Percentiles rank a stretch among this genome's conserved stretches.
phyloP scores from a whole-genome alignment of 2,888 invertebrate species.

The Folsomia candida region DNA sequence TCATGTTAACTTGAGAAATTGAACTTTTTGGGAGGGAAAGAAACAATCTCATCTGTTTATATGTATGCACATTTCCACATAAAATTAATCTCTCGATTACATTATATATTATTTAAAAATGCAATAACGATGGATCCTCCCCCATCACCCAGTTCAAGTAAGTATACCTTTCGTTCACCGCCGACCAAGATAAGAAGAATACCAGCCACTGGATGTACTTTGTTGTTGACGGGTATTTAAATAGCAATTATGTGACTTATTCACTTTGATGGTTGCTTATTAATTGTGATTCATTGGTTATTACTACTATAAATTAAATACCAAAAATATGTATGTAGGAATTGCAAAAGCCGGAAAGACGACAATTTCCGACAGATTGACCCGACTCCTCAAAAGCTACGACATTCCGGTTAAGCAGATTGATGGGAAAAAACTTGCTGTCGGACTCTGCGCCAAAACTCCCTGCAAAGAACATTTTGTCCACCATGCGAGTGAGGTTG shows the following conservation, averaged over 20 bases:
- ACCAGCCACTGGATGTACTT: neutral
- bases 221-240: neutral
- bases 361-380: neutral
- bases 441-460: too few species aligned
- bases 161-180: neutral
- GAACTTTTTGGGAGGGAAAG: too few species aligned
- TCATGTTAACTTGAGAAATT: too few species aligned
- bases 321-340: too few species aligned
- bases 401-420: neutral
- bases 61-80: too few species aligned
- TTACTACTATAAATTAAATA: too few species aligned
- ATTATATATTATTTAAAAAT: too few species aligned
- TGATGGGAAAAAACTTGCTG: neutral
- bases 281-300: too few species aligned
- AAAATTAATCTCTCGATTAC: too few species aligned
- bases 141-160: neutral
- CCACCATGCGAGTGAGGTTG: too few species aligned
- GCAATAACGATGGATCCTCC: neutral
- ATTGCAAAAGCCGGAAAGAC: neutral
- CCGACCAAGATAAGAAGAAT: neutral
- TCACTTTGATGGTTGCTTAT: neutral
- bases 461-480: too few species aligned
- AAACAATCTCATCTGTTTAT: too few species aligned
- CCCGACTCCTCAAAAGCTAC: neutral
- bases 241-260: neutral